Conservation (phyloP, 2,888 invertebrate species). For the Torymus auratus region DNA sequence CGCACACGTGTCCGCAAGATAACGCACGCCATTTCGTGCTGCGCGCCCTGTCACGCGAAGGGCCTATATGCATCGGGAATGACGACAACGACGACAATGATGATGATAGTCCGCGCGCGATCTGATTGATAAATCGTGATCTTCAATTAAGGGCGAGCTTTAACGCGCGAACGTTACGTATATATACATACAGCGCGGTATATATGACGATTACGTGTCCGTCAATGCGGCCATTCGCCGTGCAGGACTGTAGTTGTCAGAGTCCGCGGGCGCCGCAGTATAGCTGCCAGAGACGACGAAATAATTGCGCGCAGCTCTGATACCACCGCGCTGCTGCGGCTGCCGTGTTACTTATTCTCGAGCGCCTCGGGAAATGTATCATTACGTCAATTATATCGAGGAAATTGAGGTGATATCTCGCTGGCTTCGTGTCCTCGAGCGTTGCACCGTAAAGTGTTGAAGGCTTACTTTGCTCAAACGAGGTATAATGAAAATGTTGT, state of each 20-base stretch:
- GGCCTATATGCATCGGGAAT: slow-evolving; percentile 35
- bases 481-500: too few relatives aligned
- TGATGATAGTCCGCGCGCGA: slow-evolving; percentile 24
- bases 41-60: too few relatives aligned
- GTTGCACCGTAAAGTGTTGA: too few relatives aligned
- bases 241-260: background rate
- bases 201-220: slow-evolving; percentile 7
- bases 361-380: slow-evolving; percentile 3
- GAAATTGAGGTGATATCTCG: background rate
- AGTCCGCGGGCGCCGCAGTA: too few relatives aligned
- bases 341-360: background rate
- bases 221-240: background rate
- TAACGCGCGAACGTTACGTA: background rate
- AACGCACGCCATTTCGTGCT: too few relatives aligned
- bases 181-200: background rate
- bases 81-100: slow-evolving; percentile 12
- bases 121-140: slow-evolving; percentile 61
- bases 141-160: slow-evolving; percentile 26
- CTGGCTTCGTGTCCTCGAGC: too few relatives aligned
- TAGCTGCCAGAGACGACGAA: background rate
- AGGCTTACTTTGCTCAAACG: too few relatives aligned
- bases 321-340: background rate
- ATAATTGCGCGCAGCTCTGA: background rate
- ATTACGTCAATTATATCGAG: background rate
- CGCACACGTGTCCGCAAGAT: background rate